Conservation (phyloP, 2,113 vertebrate species). For the Pycnonotus jocosus region DNA sequence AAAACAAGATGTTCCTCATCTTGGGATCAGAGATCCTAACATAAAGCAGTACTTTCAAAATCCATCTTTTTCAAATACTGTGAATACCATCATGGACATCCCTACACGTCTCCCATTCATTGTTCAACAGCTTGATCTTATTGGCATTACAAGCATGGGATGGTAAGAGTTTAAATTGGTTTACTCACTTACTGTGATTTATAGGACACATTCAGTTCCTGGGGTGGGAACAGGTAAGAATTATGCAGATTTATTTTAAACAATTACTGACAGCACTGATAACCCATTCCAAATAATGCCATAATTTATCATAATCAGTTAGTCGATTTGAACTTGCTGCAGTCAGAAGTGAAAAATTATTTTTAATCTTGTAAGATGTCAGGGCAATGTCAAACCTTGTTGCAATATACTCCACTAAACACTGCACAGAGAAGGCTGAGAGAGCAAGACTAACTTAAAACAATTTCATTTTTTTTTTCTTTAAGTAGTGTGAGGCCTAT, state of each 20-base stretch:
- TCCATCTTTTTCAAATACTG: not conserved
- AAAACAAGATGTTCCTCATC: not conserved
- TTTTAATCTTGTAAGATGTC: not conserved
- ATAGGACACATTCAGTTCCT: not conserved
- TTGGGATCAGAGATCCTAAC: not conserved
- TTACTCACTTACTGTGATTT: not conserved
- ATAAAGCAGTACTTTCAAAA: not conserved
- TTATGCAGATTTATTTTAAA: not conserved
- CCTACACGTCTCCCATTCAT: not conserved
- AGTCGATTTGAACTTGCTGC: not conserved
- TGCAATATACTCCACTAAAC: not conserved
- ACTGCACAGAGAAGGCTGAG: not conserved
- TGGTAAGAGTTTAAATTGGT: not conserved
- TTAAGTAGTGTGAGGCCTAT: not conserved
- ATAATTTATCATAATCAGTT: not conserved
- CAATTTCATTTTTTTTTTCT: not conserved
- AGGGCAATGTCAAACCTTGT: not conserved
- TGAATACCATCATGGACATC: not conserved
- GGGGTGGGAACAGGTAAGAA: not conserved
- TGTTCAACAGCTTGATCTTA: not conserved
- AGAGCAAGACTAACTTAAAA: not conserved
- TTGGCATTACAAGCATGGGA: not conserved
- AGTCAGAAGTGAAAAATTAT: not conserved
- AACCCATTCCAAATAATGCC: not conserved
- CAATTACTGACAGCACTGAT: not conserved